A percentile compares a stretch with the other conserved stretches of the same genome.
phyloP scores from a whole-genome alignment of 1,140 invertebrate genomes.

The Nixonia krombeini region DNA sequence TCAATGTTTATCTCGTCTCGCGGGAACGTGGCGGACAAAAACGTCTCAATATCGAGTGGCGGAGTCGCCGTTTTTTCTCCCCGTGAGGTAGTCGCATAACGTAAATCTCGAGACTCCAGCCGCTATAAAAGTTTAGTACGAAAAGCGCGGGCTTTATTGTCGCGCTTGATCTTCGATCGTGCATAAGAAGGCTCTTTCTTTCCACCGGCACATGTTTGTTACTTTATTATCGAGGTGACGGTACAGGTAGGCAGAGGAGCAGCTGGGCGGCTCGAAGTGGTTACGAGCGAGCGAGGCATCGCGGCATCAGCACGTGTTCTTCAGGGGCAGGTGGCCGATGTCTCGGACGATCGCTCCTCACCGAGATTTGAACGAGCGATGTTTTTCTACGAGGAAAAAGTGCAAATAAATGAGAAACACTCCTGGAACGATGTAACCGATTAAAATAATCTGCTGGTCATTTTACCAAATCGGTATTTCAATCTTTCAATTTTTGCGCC shows the following conservation, averaged over 20 bases:
- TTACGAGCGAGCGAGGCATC: conserved; percentile 38
- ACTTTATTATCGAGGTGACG: conserved; percentile 14
- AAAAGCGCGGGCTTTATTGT: not conserved
- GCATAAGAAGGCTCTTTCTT: not conserved
- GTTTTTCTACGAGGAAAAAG: too few species aligned
- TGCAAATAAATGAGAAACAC: too few species aligned
- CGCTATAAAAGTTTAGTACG: not conserved
- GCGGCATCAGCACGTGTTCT: conserved; percentile 60
- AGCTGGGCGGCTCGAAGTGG: conserved; percentile 55
- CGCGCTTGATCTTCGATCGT: not conserved
- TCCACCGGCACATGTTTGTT: conserved; percentile 1
- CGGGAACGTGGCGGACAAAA: too few species aligned
- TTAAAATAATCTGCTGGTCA: too few species aligned
- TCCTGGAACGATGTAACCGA: too few species aligned
- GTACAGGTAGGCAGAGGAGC: conserved; percentile 41
- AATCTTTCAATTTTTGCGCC: too few species aligned
- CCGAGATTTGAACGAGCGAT: conserved; percentile 58
- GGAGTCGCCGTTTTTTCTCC: too few species aligned
- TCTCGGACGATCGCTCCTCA: conserved; percentile 61
- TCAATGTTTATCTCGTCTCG: too few species aligned
- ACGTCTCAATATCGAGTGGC: not conserved
- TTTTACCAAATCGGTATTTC: too few species aligned
- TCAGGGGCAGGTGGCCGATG: conserved; percentile 64
- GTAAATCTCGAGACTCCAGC: not conserved
- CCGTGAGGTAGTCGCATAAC: not conserved